These are phyloP conservation scores for Laticauda laticaudata DNA, from an alignment of 2,113 vertebrate genomes.

Conservation along the genomic window DNA sequence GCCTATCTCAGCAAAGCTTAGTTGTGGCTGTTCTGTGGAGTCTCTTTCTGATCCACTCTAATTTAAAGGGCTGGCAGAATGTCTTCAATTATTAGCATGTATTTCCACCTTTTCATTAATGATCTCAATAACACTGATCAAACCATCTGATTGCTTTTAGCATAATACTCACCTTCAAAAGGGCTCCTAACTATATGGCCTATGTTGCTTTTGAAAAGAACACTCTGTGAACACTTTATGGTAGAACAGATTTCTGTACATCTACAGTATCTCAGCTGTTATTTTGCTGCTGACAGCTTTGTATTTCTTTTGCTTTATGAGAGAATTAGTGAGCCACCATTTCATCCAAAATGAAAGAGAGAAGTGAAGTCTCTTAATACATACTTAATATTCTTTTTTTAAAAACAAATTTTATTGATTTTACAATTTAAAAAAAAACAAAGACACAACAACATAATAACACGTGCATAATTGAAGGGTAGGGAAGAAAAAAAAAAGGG, in stretches of 20 bases:
- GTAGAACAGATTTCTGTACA: background rate
- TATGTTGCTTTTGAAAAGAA: background rate
- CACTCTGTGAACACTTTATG: background rate
- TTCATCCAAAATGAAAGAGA: background rate
- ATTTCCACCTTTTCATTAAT: background rate
- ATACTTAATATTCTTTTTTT: no score
- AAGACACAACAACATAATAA: no score
- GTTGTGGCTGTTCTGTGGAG: background rate
- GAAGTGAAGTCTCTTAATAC: background rate
- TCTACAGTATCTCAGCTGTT: background rate
- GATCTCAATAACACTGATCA: background rate
- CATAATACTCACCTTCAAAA: background rate
- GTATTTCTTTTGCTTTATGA: background rate
- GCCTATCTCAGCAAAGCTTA: background rate
- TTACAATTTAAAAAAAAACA: no score
- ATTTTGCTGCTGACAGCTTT: background rate
- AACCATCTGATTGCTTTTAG: background rate
- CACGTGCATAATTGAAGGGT: no score
- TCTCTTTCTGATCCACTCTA: background rate
- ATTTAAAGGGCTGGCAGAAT: background rate
- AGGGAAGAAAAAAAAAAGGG: no score
- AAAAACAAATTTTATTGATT: no score
- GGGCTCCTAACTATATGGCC: background rate
- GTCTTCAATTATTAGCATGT: background rate
- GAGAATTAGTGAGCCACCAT: background rate